Conservation (phyloP, 2,797 vertebrate genomes). For the Knipowitschia caucasica region DNA sequence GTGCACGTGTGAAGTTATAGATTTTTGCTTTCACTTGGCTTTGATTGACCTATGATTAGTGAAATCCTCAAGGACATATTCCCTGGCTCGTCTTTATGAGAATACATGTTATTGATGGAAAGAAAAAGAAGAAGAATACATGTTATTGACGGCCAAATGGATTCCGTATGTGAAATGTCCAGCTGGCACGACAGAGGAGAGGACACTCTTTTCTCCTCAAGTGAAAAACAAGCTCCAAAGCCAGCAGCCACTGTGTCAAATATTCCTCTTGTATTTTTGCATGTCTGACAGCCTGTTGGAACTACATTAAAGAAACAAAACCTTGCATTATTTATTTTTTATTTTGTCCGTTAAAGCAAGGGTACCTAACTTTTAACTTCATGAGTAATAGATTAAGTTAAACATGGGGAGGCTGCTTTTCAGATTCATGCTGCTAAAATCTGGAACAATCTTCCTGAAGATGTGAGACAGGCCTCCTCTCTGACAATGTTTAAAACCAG, state of each 20-base stretch:
- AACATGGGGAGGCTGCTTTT: no score
- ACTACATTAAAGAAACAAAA: slow-evolving; percentile 46
- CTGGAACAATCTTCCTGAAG: no score
- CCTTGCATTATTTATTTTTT: no score
- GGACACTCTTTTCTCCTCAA: slow-evolving; percentile 22
- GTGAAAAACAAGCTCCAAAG: slow-evolving; percentile 26
- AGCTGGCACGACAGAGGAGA: slow-evolving; percentile 25
- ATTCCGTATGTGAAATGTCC: slow-evolving; percentile 44
- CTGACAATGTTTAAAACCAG: no score
- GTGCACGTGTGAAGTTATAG: slow-evolving; percentile 21
- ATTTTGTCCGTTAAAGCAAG: no score
- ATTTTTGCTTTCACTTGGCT: slow-evolving; percentile 35
- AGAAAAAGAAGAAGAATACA: slow-evolving; percentile 43
- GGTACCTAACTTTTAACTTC: no score
- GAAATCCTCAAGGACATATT: slow-evolving; percentile 36
- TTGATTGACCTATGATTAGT: slow-evolving; percentile 51
- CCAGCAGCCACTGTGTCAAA: slow-evolving; percentile 41
- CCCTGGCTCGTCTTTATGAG: slow-evolving; percentile 37
- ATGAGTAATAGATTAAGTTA: no score
- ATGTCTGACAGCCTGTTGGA: slow-evolving; percentile 53
- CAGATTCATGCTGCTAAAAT: no score
- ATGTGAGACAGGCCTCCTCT: no score
- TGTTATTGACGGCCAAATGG: slow-evolving; percentile 46
- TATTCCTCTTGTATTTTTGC: slow-evolving; percentile 54
- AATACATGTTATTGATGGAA: slow-evolving; percentile 44